Evolutionary conservation across 2,113 vertebrate species (phyloP), one percentile per base, ranked within the genome.

Genomic region (Cebidichthys violaceus): DNA sequence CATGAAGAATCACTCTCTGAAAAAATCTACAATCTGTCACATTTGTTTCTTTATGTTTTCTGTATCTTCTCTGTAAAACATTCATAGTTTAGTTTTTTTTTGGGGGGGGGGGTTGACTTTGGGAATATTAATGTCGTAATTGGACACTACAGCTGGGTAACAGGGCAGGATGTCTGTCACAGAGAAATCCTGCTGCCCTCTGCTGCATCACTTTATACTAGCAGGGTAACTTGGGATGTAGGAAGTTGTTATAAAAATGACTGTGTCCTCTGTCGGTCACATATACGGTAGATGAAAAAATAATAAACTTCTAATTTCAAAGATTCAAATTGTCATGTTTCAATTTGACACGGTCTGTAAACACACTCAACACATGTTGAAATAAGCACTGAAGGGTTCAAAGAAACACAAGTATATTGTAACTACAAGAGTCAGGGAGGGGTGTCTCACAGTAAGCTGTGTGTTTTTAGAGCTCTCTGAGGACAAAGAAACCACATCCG

Each of bases 291-390:
- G 14, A 31, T 77, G 7, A 64, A 50, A 64, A 50, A 22, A 70
- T 52, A 81, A 80, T 80, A 81, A 67, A 85, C 60, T 9, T 62
- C 20, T 76, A 6, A 67, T 67, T 52, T n/a, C 2, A 47, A 55
- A 57, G 20, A 41, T 20, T 1, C 35, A 20, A 27, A 62, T 0
- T 17, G 4, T 64, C 22, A 4, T 65, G 41, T 67, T 54, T 76
- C 8, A 33, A 9, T 52, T 69, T 33, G 15, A 37, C 39, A 14
- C 27, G n/a, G 1, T 55, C n/a, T 52, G 50, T 9, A 52, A 52
- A 52, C 54, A 24, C n/a, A 13, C n/a, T n/a, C 10, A 24, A 24
- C 54, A 55, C 22, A 27, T 55, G 4, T 55, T 24, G n/a, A 13
- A 33, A 29, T 24, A 11, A 27, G 54, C 54, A 52, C 50, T 2